Evolutionary conservation across 2,888 invertebrate species (phyloP).

Genomic region (Nomada lathburiana): DNA sequence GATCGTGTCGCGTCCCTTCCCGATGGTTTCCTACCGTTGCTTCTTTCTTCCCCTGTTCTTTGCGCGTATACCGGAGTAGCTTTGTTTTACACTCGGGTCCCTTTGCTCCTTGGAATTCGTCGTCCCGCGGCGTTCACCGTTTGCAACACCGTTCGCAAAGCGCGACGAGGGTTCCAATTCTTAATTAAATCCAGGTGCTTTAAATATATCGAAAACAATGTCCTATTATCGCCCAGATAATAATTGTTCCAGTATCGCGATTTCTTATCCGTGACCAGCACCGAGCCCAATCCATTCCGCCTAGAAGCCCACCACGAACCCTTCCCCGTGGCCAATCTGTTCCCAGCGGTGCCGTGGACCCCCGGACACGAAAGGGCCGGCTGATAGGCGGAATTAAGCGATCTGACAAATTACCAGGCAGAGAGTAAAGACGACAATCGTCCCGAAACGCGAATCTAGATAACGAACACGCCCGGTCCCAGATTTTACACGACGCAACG

Average conservation of each 20-base stretch:
- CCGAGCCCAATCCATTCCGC: too few relatives aligned
- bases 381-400: constrained; percentile 33
- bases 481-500: background rate
- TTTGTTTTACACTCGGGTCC: constrained; percentile 24
- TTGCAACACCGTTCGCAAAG: background rate
- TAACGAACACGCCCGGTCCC: constrained; percentile 9
- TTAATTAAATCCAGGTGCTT: too few relatives aligned
- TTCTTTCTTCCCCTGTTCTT: background rate
- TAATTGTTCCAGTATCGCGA: too few relatives aligned
- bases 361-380: background rate
- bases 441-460: constrained; percentile 32
- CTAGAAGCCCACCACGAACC: too few relatives aligned
- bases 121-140: background rate
- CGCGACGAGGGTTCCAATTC: background rate
- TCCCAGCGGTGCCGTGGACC: background rate
- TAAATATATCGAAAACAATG: too few relatives aligned
- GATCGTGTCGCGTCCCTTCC: constrained; percentile 26
- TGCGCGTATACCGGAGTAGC: constrained; percentile 1
- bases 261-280: too few relatives aligned
- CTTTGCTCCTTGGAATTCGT: background rate
- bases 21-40: background rate
- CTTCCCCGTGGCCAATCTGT: too few relatives aligned
- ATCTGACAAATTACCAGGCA: constrained; percentile 40
- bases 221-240: too few relatives aligned
- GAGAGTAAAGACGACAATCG: constrained; percentile 17